Percentiles rank a stretch among this genome's conserved stretches.
These are phyloP conservation scores for Nomada fabriciana DNA, from an alignment of 2,888 invertebrate genomes.

Conservation along the genomic window DNA sequence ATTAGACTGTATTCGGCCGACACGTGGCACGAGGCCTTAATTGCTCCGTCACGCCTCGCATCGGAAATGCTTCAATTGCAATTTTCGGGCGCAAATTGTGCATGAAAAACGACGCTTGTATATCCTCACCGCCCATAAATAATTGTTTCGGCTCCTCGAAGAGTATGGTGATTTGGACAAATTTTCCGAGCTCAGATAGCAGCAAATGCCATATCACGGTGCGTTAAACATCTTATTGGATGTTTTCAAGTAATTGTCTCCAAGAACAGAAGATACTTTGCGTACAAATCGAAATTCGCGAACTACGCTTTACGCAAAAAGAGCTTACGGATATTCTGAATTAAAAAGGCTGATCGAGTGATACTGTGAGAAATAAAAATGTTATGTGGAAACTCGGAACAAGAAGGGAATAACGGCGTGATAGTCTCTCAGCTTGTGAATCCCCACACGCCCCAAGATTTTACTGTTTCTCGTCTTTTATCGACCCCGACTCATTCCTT, in stretches of 20 bases:
- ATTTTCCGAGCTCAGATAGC: background rate
- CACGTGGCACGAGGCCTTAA: conserved; percentile 64
- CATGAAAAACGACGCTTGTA: conserved; percentile 38
- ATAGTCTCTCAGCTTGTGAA: conserved; percentile 75
- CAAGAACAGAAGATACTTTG: background rate
- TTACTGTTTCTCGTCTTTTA: conserved; percentile 82
- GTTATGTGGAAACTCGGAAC: conserved; percentile 75
- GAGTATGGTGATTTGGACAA: conserved; percentile 8
- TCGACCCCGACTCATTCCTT: conserved; percentile 79
- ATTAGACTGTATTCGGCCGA: conserved; percentile 7
- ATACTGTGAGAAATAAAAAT: conserved; percentile 62
- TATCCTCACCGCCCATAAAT: conserved; percentile 34
- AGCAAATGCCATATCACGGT: background rate
- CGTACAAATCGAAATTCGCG: background rate
- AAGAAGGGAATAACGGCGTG: conserved; percentile 66
- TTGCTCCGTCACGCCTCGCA: conserved; percentile 63
- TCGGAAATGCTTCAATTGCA: conserved; percentile 60
- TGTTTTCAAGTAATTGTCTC: background rate
- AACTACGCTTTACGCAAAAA: background rate
- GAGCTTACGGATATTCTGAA: background rate
- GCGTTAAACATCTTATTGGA: too few relatives aligned
- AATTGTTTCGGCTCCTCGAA: conserved; percentile 20
- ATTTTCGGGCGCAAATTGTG: conserved; percentile 61
- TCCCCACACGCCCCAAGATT: conserved; percentile 82
- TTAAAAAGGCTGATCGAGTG: background rate